Percentiles rank a stretch among this genome's conserved stretches.
Conservation (phyloP, 2,888 invertebrate genomes). For the Caenorhabditis zanzibari region DNA sequence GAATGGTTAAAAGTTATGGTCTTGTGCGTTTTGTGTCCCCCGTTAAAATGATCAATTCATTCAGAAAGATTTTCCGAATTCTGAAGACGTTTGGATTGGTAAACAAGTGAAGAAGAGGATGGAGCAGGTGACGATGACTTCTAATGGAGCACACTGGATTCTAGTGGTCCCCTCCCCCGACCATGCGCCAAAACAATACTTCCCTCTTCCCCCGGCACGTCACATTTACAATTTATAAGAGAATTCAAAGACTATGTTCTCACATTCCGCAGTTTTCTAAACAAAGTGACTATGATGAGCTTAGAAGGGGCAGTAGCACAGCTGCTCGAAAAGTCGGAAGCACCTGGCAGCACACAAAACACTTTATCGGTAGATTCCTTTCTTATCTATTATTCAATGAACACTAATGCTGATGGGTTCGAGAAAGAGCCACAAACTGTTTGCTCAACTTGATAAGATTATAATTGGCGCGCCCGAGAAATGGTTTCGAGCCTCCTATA, state of each 20-base stretch:
- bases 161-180: constrained; percentile 36
- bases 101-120: constrained; percentile 49
- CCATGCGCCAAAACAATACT: constrained; percentile 47
- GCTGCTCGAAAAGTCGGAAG: constrained; percentile 25
- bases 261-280: constrained; percentile 60
- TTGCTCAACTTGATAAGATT: constrained; percentile 62
- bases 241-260: constrained; percentile 62
- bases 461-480: constrained; percentile 39
- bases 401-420: constrained; percentile 22
- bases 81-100: constrained; percentile 51
- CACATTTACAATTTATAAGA: constrained; percentile 66
- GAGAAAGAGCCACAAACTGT: constrained; percentile 28
- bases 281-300: constrained; percentile 55
- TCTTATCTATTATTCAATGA: constrained; percentile 41
- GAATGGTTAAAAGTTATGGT: constrained; percentile 19
- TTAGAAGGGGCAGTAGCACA: constrained; percentile 15
- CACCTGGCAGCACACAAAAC: constrained; percentile 29
- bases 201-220: constrained; percentile 44
- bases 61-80: constrained; percentile 11
- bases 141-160: constrained; percentile 58
- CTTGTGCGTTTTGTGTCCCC: constrained; percentile 3
- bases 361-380: constrained; percentile 27
- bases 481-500: not conserved
- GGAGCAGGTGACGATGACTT: constrained; percentile 57
- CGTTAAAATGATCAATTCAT: constrained; percentile 56